Percentiles rank a stretch among this genome's conserved stretches.
These are phyloP conservation scores for Lithophane leautieri DNA, from an alignment of 2,888 invertebrate species.

Conservation along the genomic window DNA sequence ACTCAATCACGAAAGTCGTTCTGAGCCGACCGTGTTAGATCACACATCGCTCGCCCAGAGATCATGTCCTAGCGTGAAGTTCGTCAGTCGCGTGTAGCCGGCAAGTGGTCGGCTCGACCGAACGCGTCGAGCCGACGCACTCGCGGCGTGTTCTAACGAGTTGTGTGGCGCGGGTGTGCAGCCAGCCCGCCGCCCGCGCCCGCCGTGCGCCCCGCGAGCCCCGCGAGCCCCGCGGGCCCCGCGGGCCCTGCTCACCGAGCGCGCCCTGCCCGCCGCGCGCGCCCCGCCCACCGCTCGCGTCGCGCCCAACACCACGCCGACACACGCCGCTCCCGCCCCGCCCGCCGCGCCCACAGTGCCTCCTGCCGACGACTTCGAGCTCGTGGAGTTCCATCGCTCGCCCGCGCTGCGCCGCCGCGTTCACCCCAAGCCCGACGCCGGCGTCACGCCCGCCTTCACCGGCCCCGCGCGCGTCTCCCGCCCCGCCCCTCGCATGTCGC, in stretches of 20 bases:
- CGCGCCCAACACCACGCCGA: conserved; percentile 18
- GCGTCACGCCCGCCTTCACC: conserved; percentile 32
- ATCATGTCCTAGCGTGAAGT: conserved; percentile 1
- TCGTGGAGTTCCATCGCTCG: conserved; percentile 47
- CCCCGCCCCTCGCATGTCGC: conserved; percentile 84
- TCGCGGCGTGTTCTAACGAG: conserved; percentile 56
- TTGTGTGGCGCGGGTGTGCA: conserved; percentile 66
- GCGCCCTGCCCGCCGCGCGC: conserved; percentile 25
- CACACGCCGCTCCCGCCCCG: conserved; percentile 41
- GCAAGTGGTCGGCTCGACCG: conserved; percentile 38
- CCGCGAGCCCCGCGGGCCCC: conserved; percentile 32
- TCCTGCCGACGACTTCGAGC: conserved; percentile 67
- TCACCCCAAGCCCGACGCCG: conserved; percentile 53
- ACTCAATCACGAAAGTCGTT: conserved; percentile 3
- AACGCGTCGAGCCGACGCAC: conserved; percentile 39
- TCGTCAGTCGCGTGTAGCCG: conserved; percentile 38
- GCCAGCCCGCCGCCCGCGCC: conserved; percentile 55
- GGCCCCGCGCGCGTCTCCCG: conserved; percentile 40
- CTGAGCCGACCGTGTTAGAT: conserved; percentile 7
- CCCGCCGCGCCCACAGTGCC: conserved; percentile 20
- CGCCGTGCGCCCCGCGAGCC: conserved; percentile 24
- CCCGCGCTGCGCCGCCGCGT: conserved; percentile 67
- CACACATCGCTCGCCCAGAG: conserved; percentile 15
- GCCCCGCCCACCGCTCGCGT: conserved; percentile 41
- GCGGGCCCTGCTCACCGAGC: conserved; percentile 49